Evolutionary conservation across 1,140 invertebrate genomes (phyloP).

Genomic region (Aphidius gifuensis): DNA sequence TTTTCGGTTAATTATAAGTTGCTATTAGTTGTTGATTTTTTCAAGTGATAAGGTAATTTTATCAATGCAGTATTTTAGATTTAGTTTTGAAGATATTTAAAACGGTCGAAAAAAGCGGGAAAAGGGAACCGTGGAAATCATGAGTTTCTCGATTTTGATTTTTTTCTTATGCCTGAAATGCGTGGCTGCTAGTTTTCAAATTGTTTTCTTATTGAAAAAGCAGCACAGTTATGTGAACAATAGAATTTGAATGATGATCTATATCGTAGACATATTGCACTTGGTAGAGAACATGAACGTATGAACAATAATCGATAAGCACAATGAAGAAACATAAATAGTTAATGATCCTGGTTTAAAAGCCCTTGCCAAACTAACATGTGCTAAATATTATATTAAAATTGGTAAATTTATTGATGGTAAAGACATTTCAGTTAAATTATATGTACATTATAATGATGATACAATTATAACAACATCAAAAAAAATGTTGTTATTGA

Average conservation of each 20-base stretch:
- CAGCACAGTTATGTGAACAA: slow-evolving; percentile 67
- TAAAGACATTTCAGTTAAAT: slow-evolving; percentile 33
- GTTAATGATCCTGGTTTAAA: slow-evolving; percentile 31
- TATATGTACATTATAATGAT: slow-evolving; percentile 36
- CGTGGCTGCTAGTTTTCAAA: no score
- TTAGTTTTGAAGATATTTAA: no score
- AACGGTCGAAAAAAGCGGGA: no score
- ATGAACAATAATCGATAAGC: slow-evolving; percentile 62
- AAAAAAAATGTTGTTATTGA: slow-evolving; percentile 32
- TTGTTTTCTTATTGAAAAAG: slow-evolving; percentile 69
- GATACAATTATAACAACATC: slow-evolving; percentile 26
- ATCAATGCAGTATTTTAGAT: no score
- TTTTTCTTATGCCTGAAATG: no score
- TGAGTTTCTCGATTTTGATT: no score
- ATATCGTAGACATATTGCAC: slow-evolving; percentile 70
- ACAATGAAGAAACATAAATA: slow-evolving; percentile 65
- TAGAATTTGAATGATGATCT: slow-evolving; percentile 75
- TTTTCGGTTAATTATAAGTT: no score
- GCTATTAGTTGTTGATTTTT: no score
- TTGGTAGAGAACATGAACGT: slow-evolving; percentile 64
- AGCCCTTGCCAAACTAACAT: slow-evolving; percentile 34
- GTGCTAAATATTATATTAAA: slow-evolving; percentile 43
- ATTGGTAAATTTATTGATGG: slow-evolving; percentile 39
- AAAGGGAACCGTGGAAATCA: no score
- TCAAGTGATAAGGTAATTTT: no score